Conservation (phyloP, 2,113 vertebrate genomes). For the Mobula birostris region DNA sequence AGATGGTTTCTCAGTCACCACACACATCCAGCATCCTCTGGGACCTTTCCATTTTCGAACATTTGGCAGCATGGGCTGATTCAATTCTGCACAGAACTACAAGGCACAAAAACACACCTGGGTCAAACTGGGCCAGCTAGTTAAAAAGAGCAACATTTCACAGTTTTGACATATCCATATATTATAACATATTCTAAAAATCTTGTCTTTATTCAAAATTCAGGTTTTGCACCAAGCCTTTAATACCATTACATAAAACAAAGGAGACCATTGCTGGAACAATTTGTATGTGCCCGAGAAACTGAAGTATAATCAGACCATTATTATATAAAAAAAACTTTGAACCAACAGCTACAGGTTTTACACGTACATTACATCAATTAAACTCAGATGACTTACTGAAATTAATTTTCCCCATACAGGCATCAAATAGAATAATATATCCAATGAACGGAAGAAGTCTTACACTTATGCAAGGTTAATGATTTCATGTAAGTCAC, state of each 20-base stretch:
- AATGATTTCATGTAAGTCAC: too few species aligned
- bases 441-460: not conserved
- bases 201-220: not conserved
- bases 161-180: not conserved
- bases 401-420: not conserved
- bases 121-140: not conserved
- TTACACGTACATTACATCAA: not conserved
- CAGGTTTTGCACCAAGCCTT: not conserved
- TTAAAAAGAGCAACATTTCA: not conserved
- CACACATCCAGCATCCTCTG: conserved; percentile 76
- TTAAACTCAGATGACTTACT: not conserved
- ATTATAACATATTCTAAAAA: not conserved
- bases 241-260: not conserved
- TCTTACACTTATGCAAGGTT: not conserved
- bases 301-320: not conserved
- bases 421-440: not conserved
- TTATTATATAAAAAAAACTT: not conserved
- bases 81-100: conserved; percentile 86
- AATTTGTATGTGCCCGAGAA: not conserved
- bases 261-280: not conserved
- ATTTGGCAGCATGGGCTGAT: conserved; percentile 75
- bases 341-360: not conserved
- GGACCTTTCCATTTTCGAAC: conserved; percentile 80
- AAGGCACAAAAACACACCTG: conserved; percentile 39
- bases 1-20: conserved; percentile 68